Conservation (phyloP, 2,797 vertebrate genomes). For the Pipistrellus kuhlii region DNA sequence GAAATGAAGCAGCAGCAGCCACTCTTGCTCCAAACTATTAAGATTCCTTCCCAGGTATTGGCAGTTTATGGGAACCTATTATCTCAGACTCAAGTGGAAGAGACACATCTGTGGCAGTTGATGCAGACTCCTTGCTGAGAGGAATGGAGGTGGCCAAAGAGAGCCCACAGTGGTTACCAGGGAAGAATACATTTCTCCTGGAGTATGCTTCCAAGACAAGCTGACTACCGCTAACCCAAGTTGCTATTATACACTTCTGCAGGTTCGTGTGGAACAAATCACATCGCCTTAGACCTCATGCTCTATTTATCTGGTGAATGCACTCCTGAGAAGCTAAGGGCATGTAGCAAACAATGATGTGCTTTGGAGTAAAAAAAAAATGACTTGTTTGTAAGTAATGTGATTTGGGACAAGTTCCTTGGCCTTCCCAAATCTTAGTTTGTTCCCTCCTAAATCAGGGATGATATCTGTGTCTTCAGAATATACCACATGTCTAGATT, state of each 20-base stretch:
- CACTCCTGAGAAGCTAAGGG: constrained; percentile 16
- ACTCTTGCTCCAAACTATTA: neutral
- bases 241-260: neutral
- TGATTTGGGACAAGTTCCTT: neutral
- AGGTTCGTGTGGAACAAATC: neutral
- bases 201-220: neutral
- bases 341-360: neutral
- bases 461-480: neutral
- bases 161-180: neutral
- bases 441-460: neutral
- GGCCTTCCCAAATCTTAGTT: neutral
- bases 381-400: neutral
- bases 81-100: neutral
- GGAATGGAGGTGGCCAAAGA: neutral
- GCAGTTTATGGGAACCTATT: neutral
- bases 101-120: neutral
- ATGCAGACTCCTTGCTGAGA: neutral
- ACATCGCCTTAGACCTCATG: neutral
- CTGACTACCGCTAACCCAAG: neutral
- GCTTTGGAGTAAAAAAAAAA: neutral
- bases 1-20: neutral
- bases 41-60: neutral
- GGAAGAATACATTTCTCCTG: neutral
- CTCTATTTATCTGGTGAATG: neutral
- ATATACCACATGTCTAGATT: neutral